Evolutionary conservation across 2,113 vertebrate species (phyloP).

Genomic region (Laticauda laticaudata): DNA sequence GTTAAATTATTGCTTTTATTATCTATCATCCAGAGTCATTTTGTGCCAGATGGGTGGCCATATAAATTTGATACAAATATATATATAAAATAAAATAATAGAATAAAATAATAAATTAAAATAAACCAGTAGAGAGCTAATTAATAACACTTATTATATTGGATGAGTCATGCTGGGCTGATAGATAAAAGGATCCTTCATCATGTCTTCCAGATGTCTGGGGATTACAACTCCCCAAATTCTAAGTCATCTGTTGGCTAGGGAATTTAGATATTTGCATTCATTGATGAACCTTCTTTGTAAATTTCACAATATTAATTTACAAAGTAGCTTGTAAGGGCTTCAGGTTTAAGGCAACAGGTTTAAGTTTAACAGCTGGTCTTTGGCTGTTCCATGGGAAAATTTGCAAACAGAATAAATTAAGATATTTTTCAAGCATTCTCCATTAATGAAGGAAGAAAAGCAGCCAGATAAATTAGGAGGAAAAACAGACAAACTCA

Average conservation of each 20-base stretch:
- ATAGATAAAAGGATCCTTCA: background rate
- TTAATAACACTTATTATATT: background rate
- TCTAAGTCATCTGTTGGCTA: background rate
- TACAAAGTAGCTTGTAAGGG: background rate
- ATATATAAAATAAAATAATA: too few species aligned
- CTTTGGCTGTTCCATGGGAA: conserved; percentile 14
- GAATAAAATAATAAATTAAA: background rate
- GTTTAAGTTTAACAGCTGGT: background rate
- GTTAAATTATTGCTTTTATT: background rate
- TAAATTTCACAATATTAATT: background rate
- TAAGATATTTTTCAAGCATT: background rate
- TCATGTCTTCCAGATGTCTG: background rate
- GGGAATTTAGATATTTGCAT: background rate
- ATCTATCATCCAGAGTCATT: background rate
- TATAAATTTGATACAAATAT: background rate
- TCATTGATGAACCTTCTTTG: background rate
- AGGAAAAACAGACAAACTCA: background rate
- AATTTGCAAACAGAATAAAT: background rate
- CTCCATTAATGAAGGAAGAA: background rate
- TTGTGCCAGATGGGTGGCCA: background rate
- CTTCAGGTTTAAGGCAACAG: background rate
- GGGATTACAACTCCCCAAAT: background rate
- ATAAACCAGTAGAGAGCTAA: background rate
- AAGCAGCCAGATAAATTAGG: background rate
- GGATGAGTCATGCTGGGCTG: background rate